These are phyloP conservation scores for Eupsilia transversa DNA, from an alignment of 2,888 invertebrate genomes.

Conservation along the genomic window DNA sequence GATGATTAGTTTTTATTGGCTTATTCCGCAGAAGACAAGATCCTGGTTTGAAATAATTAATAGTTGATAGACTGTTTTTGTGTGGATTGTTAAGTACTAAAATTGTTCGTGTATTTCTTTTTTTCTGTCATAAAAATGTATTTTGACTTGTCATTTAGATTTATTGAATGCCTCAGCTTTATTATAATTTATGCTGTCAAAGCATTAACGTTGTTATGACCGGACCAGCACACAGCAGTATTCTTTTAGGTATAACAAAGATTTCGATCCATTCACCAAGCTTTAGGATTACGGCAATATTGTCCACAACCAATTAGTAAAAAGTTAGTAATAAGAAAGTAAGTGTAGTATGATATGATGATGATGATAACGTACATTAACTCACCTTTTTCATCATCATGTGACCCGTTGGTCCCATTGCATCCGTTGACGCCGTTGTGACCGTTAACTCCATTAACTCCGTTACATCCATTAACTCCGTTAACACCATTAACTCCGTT, in stretches of 20 bases:
- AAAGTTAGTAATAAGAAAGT: slow-evolving; percentile 23
- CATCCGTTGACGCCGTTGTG: slow-evolving; percentile 73
- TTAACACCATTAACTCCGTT: slow-evolving; percentile 19
- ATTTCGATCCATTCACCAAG: background rate
- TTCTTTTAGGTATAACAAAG: background rate
- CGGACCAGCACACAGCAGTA: background rate
- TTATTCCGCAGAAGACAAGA: background rate
- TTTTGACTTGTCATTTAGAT: no score
- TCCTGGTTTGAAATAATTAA: background rate
- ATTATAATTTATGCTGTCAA: no score
- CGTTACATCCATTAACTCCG: slow-evolving; percentile 57
- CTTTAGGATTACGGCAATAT: background rate
- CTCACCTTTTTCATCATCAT: slow-evolving; percentile 82
- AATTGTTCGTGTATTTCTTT: no score
- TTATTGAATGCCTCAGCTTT: no score
- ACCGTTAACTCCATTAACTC: slow-evolving; percentile 71
- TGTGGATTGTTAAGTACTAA: slow-evolving; percentile 10
- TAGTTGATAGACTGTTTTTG: slow-evolving; percentile 2
- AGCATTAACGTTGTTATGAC: background rate
- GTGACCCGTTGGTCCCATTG: slow-evolving; percentile 78
- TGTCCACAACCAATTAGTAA: slow-evolving; percentile 3
- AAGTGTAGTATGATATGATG: slow-evolving; percentile 42
- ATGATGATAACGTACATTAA: slow-evolving; percentile 59
- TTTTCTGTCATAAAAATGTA: no score
- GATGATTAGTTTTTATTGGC: background rate